These are phyloP conservation scores for Pipistrellus nathusii DNA, from an alignment of 2,797 vertebrate species.

Conservation along the genomic window DNA sequence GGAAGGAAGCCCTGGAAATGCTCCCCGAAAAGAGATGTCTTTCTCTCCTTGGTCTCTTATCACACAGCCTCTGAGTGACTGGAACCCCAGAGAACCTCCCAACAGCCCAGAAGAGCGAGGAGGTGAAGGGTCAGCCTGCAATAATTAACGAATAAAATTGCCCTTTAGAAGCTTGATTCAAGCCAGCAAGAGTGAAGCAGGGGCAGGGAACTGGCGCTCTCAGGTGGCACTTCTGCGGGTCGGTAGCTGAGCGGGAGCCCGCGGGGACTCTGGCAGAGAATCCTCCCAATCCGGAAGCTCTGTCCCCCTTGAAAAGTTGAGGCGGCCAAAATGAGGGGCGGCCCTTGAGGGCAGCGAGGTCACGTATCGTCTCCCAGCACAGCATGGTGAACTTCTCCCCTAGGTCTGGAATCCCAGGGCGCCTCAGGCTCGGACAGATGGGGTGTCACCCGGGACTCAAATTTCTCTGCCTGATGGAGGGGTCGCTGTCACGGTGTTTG, in stretches of 20 bases:
- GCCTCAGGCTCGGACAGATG: background rate
- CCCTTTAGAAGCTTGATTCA: background rate
- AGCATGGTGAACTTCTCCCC: background rate
- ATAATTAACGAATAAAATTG: conserved; percentile 53
- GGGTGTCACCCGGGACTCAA: background rate
- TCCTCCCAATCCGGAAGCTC: background rate
- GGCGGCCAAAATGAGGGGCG: background rate
- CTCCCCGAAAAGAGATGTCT: background rate
- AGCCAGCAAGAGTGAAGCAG: background rate
- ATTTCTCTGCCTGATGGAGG: background rate
- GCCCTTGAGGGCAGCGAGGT: background rate
- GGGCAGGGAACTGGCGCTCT: too few species aligned
- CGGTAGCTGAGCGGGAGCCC: background rate
- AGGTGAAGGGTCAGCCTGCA: conserved; percentile 40
- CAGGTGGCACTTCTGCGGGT: too few species aligned
- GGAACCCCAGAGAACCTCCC: background rate
- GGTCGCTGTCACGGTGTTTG: background rate
- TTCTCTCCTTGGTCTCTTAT: conserved; percentile 3
- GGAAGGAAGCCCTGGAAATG: background rate
- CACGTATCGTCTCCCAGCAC: background rate
- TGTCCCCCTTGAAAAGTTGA: background rate
- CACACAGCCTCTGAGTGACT: background rate
- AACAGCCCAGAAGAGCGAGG: background rate
- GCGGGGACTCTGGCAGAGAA: background rate
- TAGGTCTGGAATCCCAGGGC: background rate